Evolutionary conservation across 1,140 invertebrate species (phyloP), one percentile per base, ranked within the genome.

Genomic region (Artemia franciscana): DNA sequence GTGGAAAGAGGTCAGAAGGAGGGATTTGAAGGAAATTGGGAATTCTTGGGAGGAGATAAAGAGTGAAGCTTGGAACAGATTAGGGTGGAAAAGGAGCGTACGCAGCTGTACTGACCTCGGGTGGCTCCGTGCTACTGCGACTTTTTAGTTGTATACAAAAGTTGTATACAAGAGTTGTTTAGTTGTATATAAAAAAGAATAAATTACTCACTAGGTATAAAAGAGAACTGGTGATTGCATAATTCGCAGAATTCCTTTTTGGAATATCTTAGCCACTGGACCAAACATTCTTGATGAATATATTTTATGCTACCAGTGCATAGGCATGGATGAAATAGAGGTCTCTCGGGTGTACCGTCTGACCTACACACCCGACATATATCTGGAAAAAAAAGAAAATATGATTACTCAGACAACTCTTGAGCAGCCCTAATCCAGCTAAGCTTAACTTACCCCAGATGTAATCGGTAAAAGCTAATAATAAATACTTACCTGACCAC

Each of bases 291-390:
- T 72, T 97, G 93, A 74, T 99, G 95, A 58, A 98, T 97, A 79
- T 87, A 98, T 77, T 97, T 98, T 64, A 98, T 99, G 65, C 89
- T 95, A 57, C 95, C 95, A 9, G 92, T 96, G 73, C 95, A 98
- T 60, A 98, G 93, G 74, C 95, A 99, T 0, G 95, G 95, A 77
- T 98, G 91, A 72, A 92, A 98, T 3, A 97, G 75, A 0, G 88
- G 90, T 66, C 89, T 79, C 65, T 91, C 88, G 7, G 79, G 69
- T 26, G 84, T 76, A 30, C 85, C 91, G 72, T 98, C 93, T 65
- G 88, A 93, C 64, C 95, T 80, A 76, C 95, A 99, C 61, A 99
- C 94, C 65, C 95, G 83, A 75, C 95, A 98, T 70, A 99, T 96
- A 76, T 95, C 90, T 67, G 76, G 73, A 72, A 77, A 62, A 66